Evolutionary conservation across 2,888 invertebrate genomes (phyloP).

Genomic region (Leucozona laternaria): DNA sequence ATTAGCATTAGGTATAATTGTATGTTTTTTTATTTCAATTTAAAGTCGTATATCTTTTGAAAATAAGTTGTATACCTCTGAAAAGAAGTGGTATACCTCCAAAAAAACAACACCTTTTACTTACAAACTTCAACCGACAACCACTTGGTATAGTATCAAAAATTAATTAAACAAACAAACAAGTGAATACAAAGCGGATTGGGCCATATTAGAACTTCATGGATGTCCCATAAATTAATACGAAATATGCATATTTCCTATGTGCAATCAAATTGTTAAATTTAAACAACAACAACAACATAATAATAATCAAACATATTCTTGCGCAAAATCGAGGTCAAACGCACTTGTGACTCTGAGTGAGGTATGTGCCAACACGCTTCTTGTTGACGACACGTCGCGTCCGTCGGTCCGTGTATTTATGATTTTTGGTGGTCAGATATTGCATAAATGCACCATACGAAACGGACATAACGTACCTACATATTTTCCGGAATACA

Average conservation of each 20-base stretch:
- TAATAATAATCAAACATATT: slow-evolving; percentile 37
- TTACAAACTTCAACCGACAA: too few species aligned
- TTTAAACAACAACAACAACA: not conserved
- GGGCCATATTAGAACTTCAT: not conserved
- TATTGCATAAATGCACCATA: slow-evolving; percentile 66
- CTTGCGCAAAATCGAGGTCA: slow-evolving; percentile 67
- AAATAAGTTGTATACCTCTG: too few species aligned
- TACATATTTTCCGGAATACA: slow-evolving; percentile 65
- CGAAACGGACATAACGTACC: slow-evolving; percentile 43
- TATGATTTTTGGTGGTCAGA: slow-evolving; percentile 58
- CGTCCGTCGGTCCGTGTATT: not conserved
- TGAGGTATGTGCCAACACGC: slow-evolving; percentile 90
- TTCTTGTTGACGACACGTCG: slow-evolving; percentile 22
- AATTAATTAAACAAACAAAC: too few species aligned
- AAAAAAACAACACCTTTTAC: too few species aligned
- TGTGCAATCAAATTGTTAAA: not conserved
- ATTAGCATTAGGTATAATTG: too few species aligned
- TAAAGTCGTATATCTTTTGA: too few species aligned
- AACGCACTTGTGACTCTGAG: slow-evolving; percentile 85
- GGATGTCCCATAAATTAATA: not conserved
- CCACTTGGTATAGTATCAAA: too few species aligned
- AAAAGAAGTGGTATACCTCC: too few species aligned
- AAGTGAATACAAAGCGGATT: too few species aligned
- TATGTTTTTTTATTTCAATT: too few species aligned
- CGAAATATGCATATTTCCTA: not conserved